Conservation (phyloP, 2,797 vertebrate species). For the Linurgus olivaceus region DNA sequence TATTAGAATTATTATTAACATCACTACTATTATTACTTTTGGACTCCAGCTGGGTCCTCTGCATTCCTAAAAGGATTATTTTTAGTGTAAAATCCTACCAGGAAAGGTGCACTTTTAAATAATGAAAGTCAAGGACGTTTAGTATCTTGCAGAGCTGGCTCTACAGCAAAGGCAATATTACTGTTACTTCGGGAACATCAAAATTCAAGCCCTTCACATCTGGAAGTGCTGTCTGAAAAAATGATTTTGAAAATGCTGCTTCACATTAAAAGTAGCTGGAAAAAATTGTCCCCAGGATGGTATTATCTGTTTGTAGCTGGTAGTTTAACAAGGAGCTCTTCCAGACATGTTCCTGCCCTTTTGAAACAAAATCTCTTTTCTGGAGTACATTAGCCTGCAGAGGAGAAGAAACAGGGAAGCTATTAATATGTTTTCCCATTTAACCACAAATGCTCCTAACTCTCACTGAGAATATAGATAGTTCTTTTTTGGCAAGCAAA, state of each 20-base stretch:
- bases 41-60: not conserved
- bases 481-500: not conserved
- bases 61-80: not conserved
- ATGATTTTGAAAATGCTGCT: conserved; percentile 33
- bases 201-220: not conserved
- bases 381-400: conserved; percentile 21
- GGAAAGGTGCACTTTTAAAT: not conserved
- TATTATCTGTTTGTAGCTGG: conserved; percentile 23
- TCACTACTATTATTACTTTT: not conserved
- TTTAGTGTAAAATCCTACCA: not conserved
- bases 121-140: not conserved
- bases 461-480: not conserved
- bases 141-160: not conserved
- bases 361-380: not conserved
- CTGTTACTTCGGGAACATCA: not conserved
- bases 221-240: conserved; percentile 21
- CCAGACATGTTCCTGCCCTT: not conserved
- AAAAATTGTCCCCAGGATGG: conserved; percentile 4
- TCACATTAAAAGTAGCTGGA: conserved; percentile 26
- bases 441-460: not conserved
- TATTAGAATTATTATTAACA: not conserved
- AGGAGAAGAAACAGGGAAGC: conserved; percentile 1
- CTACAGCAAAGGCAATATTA: not conserved
- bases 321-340: conserved; percentile 24
- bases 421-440: conserved; percentile 13